phyloP scores from a whole-genome alignment of 2,113 vertebrate species.

The Brachypteracias leptosomus region DNA sequence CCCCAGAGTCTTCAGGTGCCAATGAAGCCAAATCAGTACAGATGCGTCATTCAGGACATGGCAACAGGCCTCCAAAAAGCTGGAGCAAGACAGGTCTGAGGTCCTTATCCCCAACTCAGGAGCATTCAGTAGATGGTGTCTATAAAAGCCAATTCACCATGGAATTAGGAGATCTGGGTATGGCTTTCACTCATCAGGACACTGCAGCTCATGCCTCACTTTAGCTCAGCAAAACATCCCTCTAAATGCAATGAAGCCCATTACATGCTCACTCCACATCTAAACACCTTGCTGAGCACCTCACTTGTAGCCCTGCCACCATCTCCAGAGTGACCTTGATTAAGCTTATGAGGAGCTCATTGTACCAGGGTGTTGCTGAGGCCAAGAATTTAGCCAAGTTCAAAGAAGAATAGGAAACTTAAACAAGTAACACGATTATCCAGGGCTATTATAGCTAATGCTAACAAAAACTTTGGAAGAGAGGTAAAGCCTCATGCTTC shows the following conservation, averaged over 20 bases:
- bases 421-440: conserved; percentile 23
- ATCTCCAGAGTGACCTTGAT: background rate
- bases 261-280: background rate
- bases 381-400: conserved; percentile 1
- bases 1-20: accelerated
- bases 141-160: background rate
- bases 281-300: background rate
- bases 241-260: background rate
- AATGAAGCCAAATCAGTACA: background rate
- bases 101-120: background rate
- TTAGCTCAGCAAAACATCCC: accelerated
- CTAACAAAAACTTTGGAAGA: conserved; percentile 33
- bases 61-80: background rate
- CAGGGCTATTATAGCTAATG: conserved; percentile 29
- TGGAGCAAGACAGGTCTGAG: background rate
- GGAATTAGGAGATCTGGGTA: background rate
- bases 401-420: conserved; percentile 26
- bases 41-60: background rate
- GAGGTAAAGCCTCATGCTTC: conserved; percentile 16
- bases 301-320: background rate
- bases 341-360: background rate
- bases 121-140: background rate
- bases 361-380: conserved; percentile 11
- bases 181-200: background rate
- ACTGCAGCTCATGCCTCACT: background rate